phyloP scores from a whole-genome alignment of 2,888 invertebrate species.

The Masnerella sp. region DNA sequence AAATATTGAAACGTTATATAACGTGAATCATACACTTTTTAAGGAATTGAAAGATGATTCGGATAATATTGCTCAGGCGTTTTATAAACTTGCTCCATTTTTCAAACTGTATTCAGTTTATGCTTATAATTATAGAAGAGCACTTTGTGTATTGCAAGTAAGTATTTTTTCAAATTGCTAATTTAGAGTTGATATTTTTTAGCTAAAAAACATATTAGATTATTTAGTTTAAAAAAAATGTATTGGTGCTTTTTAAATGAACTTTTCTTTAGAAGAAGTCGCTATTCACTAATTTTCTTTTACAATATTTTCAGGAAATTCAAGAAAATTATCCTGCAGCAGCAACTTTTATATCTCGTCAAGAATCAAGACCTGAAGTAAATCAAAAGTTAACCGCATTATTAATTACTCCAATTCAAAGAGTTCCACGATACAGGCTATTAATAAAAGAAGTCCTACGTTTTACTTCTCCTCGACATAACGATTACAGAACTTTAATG shows the following conservation, averaged over 20 bases:
- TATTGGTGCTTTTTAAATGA: too few relatives aligned
- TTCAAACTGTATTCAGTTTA: constrained; percentile 88
- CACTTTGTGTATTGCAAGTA: constrained; percentile 82
- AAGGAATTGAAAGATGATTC: constrained; percentile 80
- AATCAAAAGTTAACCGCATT: constrained; percentile 84
- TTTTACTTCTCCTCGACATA: constrained; percentile 80
- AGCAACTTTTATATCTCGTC: constrained; percentile 80
- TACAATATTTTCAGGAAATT: constrained; percentile 78
- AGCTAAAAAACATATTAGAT: too few relatives aligned
- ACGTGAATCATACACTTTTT: constrained; percentile 82
- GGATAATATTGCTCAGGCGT: constrained; percentile 82
- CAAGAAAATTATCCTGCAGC: constrained; percentile 79
- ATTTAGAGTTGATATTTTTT: background rate
- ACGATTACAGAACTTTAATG: constrained; percentile 80
- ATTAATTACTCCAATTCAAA: constrained; percentile 87
- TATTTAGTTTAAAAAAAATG: too few relatives aligned
- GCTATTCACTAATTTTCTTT: too few relatives aligned
- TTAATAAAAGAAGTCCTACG: constrained; percentile 84
- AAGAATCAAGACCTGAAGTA: constrained; percentile 85
- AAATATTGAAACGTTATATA: constrained; percentile 82
- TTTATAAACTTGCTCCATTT: constrained; percentile 85
- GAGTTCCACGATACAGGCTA: constrained; percentile 87
- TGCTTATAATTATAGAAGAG: constrained; percentile 85
- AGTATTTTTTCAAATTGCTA: background rate
- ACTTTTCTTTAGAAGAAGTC: too few relatives aligned